phyloP scores from a whole-genome alignment of 2,113 vertebrate genomes.

The Apodemus speciosus region DNA sequence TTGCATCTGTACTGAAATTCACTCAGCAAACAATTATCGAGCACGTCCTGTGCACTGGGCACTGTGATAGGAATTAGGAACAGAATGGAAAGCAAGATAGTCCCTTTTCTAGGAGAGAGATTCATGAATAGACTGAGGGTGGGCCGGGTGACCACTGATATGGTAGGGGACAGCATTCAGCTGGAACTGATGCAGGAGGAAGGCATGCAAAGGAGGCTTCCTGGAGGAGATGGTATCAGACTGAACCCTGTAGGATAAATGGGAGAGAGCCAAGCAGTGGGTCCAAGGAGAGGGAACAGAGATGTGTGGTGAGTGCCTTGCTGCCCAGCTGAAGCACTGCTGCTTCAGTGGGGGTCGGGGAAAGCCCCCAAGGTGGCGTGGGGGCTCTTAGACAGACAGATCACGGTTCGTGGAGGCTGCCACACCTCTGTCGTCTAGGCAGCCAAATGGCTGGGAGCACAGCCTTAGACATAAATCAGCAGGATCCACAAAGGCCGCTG shows the following conservation, averaged over 20 bases:
- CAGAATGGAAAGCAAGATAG: background rate
- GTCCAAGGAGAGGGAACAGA: background rate
- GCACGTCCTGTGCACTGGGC: background rate
- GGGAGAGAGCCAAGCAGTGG: background rate
- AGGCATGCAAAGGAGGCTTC: background rate
- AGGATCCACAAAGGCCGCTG: constrained; percentile 65
- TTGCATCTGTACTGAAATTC: background rate
- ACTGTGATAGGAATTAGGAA: background rate
- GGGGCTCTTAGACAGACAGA: background rate
- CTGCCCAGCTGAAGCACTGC: background rate
- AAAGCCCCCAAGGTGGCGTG: rapidly evolving
- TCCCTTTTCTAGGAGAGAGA: background rate
- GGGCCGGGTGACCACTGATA: background rate
- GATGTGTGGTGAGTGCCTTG: background rate
- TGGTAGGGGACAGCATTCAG: background rate
- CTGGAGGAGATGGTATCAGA: background rate
- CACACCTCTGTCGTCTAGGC: background rate
- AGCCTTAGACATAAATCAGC: constrained; percentile 45
- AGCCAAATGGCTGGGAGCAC: background rate
- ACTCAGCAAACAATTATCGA: background rate
- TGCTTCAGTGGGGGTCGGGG: no score
- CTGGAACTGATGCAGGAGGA: background rate
- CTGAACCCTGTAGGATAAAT: background rate
- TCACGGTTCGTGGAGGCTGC: background rate
- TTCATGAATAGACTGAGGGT: background rate